Percentiles rank a stretch among this genome's conserved stretches.
These are phyloP conservation scores for Gryon sp. DNA, from an alignment of 1,140 invertebrate species.

Conservation along the genomic window DNA sequence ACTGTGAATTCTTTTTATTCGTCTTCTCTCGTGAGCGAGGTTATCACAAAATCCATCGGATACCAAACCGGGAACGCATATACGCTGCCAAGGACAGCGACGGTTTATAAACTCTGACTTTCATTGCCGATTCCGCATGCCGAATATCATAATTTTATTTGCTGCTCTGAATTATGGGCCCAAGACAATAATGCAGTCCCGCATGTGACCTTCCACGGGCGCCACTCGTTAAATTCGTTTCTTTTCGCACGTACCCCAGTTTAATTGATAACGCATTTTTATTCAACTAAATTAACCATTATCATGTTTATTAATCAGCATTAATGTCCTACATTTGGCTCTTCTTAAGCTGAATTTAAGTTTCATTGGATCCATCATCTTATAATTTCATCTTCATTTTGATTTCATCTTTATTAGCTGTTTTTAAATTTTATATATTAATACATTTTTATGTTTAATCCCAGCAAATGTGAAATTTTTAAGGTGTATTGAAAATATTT, in stretches of 20 bases:
- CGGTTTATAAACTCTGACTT: constrained; percentile 7
- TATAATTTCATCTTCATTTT: too few species aligned
- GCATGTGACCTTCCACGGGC: constrained; percentile 15
- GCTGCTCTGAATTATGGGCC: constrained; percentile 4
- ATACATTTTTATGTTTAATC: too few species aligned
- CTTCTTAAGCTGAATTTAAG: too few species aligned
- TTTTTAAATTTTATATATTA: too few species aligned
- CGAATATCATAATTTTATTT: constrained; percentile 38
- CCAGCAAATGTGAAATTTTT: too few species aligned
- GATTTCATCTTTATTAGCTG: too few species aligned
- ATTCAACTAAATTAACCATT: background rate
- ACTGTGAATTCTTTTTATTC: constrained; percentile 32
- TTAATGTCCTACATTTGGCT: too few species aligned
- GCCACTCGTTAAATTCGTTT: constrained; percentile 2
- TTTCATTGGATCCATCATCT: too few species aligned
- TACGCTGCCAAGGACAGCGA: constrained; percentile 32
- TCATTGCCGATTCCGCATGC: constrained; percentile 46
- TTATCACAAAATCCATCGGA: constrained; percentile 48
- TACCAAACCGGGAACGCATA: constrained; percentile 27
- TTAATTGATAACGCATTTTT: background rate
- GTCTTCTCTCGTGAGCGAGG: constrained; percentile 9
- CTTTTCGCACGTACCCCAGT: background rate
- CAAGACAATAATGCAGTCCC: constrained; percentile 6
- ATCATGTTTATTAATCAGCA: background rate
- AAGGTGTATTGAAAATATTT: too few species aligned